A percentile compares a stretch with the other conserved stretches of the same genome.
phyloP scores from a whole-genome alignment of 2,113 vertebrate species.

The Orthonyx spaldingii region DNA sequence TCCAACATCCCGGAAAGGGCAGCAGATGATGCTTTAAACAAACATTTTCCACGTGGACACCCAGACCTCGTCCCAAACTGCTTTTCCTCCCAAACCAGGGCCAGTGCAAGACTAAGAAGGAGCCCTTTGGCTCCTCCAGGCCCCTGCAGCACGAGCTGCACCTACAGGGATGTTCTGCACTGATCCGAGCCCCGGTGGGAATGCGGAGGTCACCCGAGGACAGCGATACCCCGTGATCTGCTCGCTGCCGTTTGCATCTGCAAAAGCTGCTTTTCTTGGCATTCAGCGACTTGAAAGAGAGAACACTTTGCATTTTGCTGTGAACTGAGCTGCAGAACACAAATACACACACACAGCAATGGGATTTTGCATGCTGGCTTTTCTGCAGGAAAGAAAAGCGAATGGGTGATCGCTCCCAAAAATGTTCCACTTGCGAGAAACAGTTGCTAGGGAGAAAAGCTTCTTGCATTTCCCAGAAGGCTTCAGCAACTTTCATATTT shows the following conservation, averaged over 20 bases:
- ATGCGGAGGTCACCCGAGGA: neutral
- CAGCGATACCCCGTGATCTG: neutral
- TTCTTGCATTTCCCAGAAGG: neutral
- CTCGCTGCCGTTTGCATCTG: neutral
- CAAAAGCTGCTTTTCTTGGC: constrained; percentile 44
- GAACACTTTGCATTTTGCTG: neutral
- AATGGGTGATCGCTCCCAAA: neutral
- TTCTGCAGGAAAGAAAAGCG: neutral
- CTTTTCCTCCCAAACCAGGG: neutral
- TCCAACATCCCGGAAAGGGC: neutral
- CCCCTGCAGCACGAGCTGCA: neutral
- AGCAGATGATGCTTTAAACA: neutral
- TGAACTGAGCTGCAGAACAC: neutral
- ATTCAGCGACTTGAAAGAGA: neutral
- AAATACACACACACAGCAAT: neutral
- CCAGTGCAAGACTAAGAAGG: neutral
- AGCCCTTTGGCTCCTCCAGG: neutral
- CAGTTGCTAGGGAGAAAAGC: neutral
- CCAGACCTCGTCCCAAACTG: neutral
- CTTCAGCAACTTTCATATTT: constrained; percentile 32
- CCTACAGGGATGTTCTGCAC: neutral
- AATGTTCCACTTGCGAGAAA: neutral
- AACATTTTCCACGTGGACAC: rapidly evolving
- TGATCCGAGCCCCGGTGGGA: neutral
- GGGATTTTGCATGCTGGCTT: neutral